Conservation (phyloP, 2,113 vertebrate species). For the Pollachius pollachius region DNA sequence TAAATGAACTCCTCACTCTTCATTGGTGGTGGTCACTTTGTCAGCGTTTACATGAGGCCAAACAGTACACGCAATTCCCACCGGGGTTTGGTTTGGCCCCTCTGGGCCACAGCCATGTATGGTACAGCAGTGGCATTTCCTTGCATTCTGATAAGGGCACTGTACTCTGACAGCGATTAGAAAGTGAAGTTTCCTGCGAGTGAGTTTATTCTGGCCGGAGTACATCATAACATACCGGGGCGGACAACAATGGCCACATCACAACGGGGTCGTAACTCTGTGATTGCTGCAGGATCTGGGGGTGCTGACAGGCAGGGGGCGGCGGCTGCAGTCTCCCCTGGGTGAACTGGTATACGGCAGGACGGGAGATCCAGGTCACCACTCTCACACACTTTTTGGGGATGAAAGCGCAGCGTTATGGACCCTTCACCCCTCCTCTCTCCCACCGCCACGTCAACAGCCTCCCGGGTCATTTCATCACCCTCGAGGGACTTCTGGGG, state of each 20-base stretch:
- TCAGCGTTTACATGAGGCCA: constrained; percentile 38
- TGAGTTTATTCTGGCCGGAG: constrained; percentile 61
- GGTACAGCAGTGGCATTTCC: constrained; percentile 61
- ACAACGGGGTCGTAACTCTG: constrained; percentile 57
- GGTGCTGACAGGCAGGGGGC: constrained; percentile 42
- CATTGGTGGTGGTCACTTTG: constrained; percentile 4
- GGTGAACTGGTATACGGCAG: constrained; percentile 48
- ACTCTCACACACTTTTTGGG: constrained; percentile 49
- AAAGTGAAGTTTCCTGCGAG: constrained; percentile 70
- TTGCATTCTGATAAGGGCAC: constrained; percentile 55
- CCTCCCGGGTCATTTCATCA: constrained; percentile 56
- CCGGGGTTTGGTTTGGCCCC: constrained; percentile 18
- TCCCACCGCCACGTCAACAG: constrained; percentile 10
- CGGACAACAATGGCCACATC: constrained; percentile 53
- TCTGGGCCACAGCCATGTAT: constrained; percentile 45
- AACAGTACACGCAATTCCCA: constrained; percentile 21
- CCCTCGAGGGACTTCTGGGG: constrained; percentile 47
- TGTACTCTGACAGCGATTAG: constrained; percentile 50
- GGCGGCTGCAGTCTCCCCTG: neutral
- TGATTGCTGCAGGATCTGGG: constrained; percentile 51
- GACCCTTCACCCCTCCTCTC: constrained; percentile 31
- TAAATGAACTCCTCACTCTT: constrained; percentile 47
- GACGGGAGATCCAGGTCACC: constrained; percentile 14
- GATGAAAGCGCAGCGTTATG: constrained; percentile 61
- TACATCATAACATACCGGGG: constrained; percentile 40